These are phyloP conservation scores for Bactericera cockerelli DNA, from an alignment of 1,140 invertebrate species.

Conservation along the genomic window DNA sequence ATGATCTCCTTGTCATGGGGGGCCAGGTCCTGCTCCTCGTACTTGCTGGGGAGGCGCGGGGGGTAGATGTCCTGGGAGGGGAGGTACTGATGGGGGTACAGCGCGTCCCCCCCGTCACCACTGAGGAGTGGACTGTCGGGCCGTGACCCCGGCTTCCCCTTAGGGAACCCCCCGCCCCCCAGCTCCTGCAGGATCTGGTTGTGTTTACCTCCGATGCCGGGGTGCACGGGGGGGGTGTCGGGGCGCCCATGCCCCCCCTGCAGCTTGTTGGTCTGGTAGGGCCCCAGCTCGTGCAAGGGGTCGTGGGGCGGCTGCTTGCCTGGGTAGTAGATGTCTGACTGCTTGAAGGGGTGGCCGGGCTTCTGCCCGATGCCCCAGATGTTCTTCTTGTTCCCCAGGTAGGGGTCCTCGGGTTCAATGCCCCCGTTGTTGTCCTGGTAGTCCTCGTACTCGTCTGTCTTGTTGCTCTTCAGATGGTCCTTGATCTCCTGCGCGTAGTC, in stretches of 20 bases:
- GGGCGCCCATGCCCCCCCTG: not conserved
- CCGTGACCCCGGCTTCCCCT: not conserved
- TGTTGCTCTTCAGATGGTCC: slow-evolving; percentile 7
- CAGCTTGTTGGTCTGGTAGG: not conserved
- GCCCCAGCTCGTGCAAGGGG: not conserved
- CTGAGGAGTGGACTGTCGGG: not conserved
- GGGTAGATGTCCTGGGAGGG: not conserved
- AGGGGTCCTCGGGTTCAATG: not conserved
- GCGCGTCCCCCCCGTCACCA: not conserved
- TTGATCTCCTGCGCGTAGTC: slow-evolving; percentile 14
- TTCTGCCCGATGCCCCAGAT: slow-evolving; percentile 1
- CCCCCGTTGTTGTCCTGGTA: not conserved
- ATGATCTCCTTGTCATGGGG: slow-evolving; percentile 17
- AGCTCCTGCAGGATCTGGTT: not conserved
- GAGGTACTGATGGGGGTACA: not conserved
- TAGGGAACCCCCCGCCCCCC: not conserved
- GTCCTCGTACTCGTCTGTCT: not conserved
- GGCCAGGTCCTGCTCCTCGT: slow-evolving; percentile 2
- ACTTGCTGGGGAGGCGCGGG: not conserved
- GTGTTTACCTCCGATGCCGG: not conserved
- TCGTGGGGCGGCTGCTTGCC: not conserved
- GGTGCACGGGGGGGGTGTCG: not conserved
- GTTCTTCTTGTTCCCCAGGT: not conserved
- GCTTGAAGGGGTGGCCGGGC: not conserved
- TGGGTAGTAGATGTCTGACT: not conserved